These are phyloP conservation scores for Malthinus flaveolus DNA, from an alignment of 2,888 invertebrate genomes.

Conservation along the genomic window DNA sequence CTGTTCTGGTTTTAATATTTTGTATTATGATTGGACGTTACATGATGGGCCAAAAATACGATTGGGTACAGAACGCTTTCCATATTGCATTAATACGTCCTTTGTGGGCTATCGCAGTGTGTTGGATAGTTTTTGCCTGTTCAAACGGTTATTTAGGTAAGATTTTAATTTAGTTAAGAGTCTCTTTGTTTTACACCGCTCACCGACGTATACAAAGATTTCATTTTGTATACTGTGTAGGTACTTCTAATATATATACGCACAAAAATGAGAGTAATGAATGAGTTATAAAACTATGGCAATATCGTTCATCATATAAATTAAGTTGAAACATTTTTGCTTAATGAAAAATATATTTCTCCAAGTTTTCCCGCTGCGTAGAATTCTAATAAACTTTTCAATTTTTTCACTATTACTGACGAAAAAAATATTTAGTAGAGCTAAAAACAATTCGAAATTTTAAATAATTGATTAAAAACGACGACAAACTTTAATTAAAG, in stretches of 20 bases:
- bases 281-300: too few relatives aligned
- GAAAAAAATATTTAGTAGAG: too few relatives aligned
- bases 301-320: too few relatives aligned
- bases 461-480: too few relatives aligned
- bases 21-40: slow-evolving; percentile 15
- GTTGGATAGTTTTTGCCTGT: slow-evolving; percentile 32
- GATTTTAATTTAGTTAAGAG: neutral
- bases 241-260: neutral
- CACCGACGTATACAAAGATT: neutral
- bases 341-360: too few relatives aligned
- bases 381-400: too few relatives aligned
- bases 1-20: slow-evolving; percentile 6
- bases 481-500: neutral
- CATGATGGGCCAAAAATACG: slow-evolving; percentile 24
- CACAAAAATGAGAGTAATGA: too few relatives aligned
- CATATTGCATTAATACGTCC: slow-evolving; percentile 34
- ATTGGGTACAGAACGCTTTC: slow-evolving; percentile 26
- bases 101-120: slow-evolving; percentile 32
- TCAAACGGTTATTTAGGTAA: slow-evolving; percentile 13
- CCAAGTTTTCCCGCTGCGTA: too few relatives aligned
- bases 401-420: too few relatives aligned
- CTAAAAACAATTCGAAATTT: neutral
- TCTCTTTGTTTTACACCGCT: neutral
- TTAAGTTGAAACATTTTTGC: too few relatives aligned
- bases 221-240: neutral